Evolutionary conservation across 2,113 vertebrate species (phyloP).

Genomic region (Macheiramphus alcinus): DNA sequence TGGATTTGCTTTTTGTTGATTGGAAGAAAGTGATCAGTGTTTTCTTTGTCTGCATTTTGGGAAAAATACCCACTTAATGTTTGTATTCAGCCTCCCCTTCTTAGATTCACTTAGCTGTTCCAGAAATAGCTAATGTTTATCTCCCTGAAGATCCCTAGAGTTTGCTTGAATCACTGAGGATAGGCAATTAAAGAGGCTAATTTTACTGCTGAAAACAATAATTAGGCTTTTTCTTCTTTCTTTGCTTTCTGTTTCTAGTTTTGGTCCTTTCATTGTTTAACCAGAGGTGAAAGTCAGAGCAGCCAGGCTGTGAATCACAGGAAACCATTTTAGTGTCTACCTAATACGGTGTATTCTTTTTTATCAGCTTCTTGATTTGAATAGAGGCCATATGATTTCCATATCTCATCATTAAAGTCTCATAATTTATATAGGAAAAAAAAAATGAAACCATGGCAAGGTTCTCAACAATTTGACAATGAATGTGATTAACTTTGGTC

Average conservation of each 20-base stretch:
- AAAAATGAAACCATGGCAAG: not conserved
- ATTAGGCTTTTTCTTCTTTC: not conserved
- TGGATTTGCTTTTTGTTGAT: not conserved
- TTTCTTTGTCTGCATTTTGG: not conserved
- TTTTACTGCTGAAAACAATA: slow-evolving; percentile 42
- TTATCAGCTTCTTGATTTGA: not conserved
- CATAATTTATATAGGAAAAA: not conserved
- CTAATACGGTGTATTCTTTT: not conserved
- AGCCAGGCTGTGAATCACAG: not conserved
- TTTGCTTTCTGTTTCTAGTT: not conserved
- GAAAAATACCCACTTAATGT: not conserved
- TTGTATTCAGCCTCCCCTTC: not conserved
- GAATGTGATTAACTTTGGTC: not conserved
- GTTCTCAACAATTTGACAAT: slow-evolving; percentile 1
- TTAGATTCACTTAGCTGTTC: not conserved
- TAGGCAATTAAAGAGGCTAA: slow-evolving; percentile 23
- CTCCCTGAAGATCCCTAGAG: not conserved
- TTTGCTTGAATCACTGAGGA: slow-evolving; percentile 30
- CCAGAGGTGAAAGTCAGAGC: not conserved
- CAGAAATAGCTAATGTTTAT: slow-evolving; percentile 21
- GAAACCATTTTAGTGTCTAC: not conserved
- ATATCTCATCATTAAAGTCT: not conserved
- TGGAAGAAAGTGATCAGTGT: not conserved
- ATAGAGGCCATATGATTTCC: not conserved
- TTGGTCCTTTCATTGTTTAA: not conserved